These are phyloP conservation scores for Tapirus terrestris DNA, from an alignment of 2,113 vertebrate genomes.

Conservation along the genomic window DNA sequence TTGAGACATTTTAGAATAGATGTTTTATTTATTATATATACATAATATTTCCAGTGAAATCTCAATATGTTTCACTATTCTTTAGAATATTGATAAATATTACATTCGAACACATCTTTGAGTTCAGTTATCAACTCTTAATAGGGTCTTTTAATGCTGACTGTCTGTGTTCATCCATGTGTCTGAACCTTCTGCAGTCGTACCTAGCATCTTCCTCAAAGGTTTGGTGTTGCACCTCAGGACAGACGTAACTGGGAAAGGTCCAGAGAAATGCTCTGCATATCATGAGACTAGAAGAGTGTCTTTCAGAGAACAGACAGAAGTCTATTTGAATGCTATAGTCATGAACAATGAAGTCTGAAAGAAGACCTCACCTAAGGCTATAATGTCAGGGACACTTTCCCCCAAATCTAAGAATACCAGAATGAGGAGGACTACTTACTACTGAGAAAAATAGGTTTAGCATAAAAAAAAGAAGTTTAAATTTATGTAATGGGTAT, in stretches of 20 bases:
- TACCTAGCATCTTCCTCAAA: not conserved
- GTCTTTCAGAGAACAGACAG: not conserved
- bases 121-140: not conserved
- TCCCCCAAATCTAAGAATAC: not conserved
- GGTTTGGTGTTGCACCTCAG: not conserved
- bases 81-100: not conserved
- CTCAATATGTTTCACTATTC: not conserved
- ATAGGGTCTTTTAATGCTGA: not conserved
- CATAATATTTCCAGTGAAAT: not conserved
- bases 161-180: not conserved
- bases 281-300: not conserved
- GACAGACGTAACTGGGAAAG: not conserved
- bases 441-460: not conserved
- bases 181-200: not conserved
- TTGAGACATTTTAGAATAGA: not conserved
- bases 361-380: not conserved
- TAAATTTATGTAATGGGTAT: not conserved
- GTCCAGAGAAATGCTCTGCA: not conserved
- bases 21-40: not conserved
- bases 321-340: not conserved
- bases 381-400: not conserved
- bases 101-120: not conserved
- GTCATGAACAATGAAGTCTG: not conserved
- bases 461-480: not conserved
- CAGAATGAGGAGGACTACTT: not conserved